Percentiles rank a stretch among this genome's conserved stretches.
Conservation (phyloP, 2,888 invertebrate genomes). For the Chaitophorus viminalis region DNA sequence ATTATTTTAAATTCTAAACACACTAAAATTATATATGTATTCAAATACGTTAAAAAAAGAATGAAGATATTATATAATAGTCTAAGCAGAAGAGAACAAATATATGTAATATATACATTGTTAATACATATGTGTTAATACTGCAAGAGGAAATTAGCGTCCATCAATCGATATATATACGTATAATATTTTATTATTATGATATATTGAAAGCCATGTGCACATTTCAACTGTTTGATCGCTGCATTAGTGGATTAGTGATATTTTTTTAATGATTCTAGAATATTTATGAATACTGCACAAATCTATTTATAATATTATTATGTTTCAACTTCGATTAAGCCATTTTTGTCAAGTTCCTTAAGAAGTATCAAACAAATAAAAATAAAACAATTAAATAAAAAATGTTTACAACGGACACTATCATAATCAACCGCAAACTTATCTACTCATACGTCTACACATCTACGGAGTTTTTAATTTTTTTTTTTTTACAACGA, state of each 20-base stretch:
- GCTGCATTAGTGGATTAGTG: slow-evolving; percentile 36
- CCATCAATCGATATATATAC: slow-evolving; percentile 15
- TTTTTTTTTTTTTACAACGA: slow-evolving; percentile 29
- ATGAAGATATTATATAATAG: slow-evolving; percentile 26
- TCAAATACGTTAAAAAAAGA: slow-evolving; percentile 21
- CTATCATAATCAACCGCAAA: slow-evolving; percentile 53
- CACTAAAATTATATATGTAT: slow-evolving; percentile 17
- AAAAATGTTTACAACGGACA: slow-evolving; percentile 25
- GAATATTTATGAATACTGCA: slow-evolving; percentile 21
- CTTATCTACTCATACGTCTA: slow-evolving; percentile 50
- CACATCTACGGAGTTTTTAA: slow-evolving; percentile 50
- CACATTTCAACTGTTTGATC: slow-evolving; percentile 44
- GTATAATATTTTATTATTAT: slow-evolving; percentile 33
- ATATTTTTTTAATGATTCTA: slow-evolving; percentile 34
- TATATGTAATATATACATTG: slow-evolving; percentile 7
- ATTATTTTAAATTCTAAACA: slow-evolving; percentile 31
- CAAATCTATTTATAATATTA: slow-evolving; percentile 31
- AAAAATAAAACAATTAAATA: slow-evolving; percentile 39
- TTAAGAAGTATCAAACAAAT: slow-evolving; percentile 43
- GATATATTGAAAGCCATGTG: slow-evolving; percentile 39
- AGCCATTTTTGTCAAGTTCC: slow-evolving; percentile 38
- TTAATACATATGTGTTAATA: slow-evolving; percentile 16
- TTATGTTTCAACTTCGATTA: slow-evolving; percentile 36
- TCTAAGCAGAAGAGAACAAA: slow-evolving; percentile 49
- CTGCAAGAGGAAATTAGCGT: slow-evolving; percentile 44